phyloP scores from a whole-genome alignment of 2,113 vertebrate genomes.

The Heptranchias perlo region DNA sequence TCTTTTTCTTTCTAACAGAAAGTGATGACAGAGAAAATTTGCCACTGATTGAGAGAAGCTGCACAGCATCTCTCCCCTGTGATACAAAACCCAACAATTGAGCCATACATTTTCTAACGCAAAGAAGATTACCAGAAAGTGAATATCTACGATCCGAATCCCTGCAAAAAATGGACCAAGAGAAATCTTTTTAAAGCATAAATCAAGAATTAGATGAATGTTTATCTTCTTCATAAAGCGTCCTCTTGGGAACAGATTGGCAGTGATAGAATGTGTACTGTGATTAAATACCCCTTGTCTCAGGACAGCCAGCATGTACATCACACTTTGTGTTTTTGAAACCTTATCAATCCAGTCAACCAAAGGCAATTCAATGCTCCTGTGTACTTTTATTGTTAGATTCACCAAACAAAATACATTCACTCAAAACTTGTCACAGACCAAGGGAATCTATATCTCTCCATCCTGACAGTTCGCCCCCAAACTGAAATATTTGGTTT shows the following conservation, averaged over 20 bases:
- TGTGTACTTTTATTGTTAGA: neutral
- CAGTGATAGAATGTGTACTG: neutral
- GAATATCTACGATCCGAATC: neutral
- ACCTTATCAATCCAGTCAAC: neutral
- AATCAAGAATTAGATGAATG: neutral
- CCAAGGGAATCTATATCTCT: neutral
- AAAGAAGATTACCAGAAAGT: neutral
- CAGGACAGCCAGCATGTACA: neutral
- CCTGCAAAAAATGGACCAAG: neutral
- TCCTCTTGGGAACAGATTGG: neutral
- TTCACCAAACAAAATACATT: neutral
- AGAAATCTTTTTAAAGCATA: neutral
- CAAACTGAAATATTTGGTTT: neutral
- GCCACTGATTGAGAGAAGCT: slow-evolving; percentile 55
- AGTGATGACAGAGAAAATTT: slow-evolving; percentile 88
- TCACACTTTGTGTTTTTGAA: neutral
- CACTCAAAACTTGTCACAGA: neutral
- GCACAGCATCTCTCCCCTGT: neutral
- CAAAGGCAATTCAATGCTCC: neutral
- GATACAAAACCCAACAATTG: neutral
- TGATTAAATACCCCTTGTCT: neutral
- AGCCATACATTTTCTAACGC: neutral
- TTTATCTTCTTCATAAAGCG: neutral
- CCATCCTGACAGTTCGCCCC: neutral
- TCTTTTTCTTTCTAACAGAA: slow-evolving; percentile 61